Base-by-base conservation (phyloP, 2,113 vertebrate species). In the Lophius piscatorius region DNA sequence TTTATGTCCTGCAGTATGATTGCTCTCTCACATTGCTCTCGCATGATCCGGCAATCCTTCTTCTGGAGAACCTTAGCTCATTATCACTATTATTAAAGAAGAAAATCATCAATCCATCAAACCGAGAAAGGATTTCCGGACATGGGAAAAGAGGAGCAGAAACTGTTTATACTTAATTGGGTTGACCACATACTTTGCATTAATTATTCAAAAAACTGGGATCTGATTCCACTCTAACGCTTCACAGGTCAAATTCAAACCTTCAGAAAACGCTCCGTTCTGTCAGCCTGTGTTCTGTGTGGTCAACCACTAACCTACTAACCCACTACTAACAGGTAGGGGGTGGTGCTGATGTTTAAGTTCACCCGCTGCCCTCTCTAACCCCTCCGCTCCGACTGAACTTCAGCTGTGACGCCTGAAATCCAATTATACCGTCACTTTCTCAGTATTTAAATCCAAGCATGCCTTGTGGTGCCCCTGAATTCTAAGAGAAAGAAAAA, bases 31-130 rank as follows among this genome's bases (percentile, higher is more conserved):
- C 47, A 48, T 65, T 74, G 54, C 48, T 74, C 66, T 87, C 57
- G 58, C 72, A 74, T 36, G 63, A 57, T 77, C 80, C 83, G 82
- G 78, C 68, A 86, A 75, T 68, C 74, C 77, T 78, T 86, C 80
- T 75, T 41, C 29, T 31, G 52, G 33, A 73, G 42, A 33, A 8
- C 13, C 24, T 18, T 4, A 4, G 21, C 29, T 45, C 9, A 59
- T 13, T 31, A 77, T 48, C 29, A 14, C 42, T 26, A 20, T 28
- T 9, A 48, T 42, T 9, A 42, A 42, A 4, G n/a, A 41, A 21
- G 12, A 22, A 12, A 12, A 44, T 14, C 2, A 12, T 23, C 4
- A 44, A 11, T 16, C 12, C 11, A 23, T 5, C 41, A 44, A 44
- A 14, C 13, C 18, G 28, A 52, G 78, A 85, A 60, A n/a, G 78